These are phyloP conservation scores for Mya arenaria DNA, from an alignment of 1,140 invertebrate species.

Conservation along the genomic window DNA sequence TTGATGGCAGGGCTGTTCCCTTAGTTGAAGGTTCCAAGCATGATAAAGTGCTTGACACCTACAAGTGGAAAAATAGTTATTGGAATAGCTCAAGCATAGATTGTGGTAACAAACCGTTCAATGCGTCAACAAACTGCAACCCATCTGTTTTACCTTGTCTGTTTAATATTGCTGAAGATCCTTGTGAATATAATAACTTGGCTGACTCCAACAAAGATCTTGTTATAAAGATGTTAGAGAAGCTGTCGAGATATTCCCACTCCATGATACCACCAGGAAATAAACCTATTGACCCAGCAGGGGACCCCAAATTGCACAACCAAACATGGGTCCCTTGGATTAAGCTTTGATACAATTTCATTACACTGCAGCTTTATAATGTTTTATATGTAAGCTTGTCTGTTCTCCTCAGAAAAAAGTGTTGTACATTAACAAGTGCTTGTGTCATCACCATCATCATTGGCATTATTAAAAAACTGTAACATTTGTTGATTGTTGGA, in stretches of 20 bases:
- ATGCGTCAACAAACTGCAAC: conserved; percentile 82
- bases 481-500: too few relatives aligned
- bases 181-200: conserved; percentile 91
- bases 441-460: too few relatives aligned
- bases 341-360: too few relatives aligned
- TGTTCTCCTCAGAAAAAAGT: too few relatives aligned
- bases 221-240: conserved; percentile 54
- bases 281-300: conserved; percentile 59
- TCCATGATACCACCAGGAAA: conserved; percentile 65
- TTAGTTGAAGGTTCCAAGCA: background rate
- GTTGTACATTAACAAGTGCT: too few relatives aligned
- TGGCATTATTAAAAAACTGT: too few relatives aligned
- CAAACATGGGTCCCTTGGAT: conserved; percentile 68
- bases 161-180: conserved; percentile 90
- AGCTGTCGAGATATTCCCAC: conserved; percentile 41
- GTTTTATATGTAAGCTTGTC: too few relatives aligned
- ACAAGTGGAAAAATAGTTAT: background rate
- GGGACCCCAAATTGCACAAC: conserved; percentile 61
- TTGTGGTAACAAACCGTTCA: conserved; percentile 68
- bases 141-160: conserved; percentile 87
- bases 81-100: conserved; percentile 56
- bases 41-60: background rate
- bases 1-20: background rate
- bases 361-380: too few relatives aligned
- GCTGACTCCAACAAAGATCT: conserved; percentile 83